phyloP scores from a whole-genome alignment of 1,140 invertebrate genomes.

The Drosophila ironensis region DNA sequence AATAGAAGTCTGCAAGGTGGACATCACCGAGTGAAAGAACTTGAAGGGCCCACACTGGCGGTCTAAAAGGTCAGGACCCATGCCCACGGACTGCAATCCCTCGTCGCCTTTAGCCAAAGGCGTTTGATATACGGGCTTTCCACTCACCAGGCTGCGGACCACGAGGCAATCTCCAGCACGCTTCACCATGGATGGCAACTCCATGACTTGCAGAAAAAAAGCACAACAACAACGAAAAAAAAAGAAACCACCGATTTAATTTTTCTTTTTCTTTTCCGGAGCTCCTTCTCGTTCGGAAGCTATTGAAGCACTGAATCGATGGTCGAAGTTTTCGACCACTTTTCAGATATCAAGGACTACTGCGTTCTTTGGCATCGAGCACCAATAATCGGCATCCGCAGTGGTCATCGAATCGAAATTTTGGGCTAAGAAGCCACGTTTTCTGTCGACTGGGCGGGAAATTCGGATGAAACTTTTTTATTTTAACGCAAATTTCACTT shows the following conservation, averaged over 20 bases:
- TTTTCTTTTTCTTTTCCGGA: not conserved
- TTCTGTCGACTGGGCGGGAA: no score
- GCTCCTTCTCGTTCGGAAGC: not conserved
- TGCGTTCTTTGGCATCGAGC: conserved; percentile 4
- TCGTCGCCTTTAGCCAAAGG: conserved; percentile 5
- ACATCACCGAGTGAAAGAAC: not conserved
- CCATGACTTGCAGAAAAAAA: no score
- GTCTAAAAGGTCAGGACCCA: conserved; percentile 12
- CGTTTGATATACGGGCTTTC: conserved; percentile 48
- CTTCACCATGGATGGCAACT: conserved; percentile 85
- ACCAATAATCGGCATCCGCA: no score
- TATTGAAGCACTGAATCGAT: not conserved
- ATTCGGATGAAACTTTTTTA: no score
- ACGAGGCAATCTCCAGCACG: conserved; percentile 83
- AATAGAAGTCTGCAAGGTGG: no score
- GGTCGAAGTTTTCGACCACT: not conserved
- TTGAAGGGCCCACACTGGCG: conserved; percentile 39
- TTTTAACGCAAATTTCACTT: no score
- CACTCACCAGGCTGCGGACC: conserved; percentile 85
- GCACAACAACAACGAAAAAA: not conserved
- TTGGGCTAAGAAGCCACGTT: no score
- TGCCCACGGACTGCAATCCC: not conserved
- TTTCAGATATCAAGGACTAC: conserved; percentile 49
- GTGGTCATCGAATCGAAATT: no score
- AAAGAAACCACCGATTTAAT: not conserved